phyloP scores from a whole-genome alignment of 1,140 invertebrate species.

The Zophobas atratus region DNA sequence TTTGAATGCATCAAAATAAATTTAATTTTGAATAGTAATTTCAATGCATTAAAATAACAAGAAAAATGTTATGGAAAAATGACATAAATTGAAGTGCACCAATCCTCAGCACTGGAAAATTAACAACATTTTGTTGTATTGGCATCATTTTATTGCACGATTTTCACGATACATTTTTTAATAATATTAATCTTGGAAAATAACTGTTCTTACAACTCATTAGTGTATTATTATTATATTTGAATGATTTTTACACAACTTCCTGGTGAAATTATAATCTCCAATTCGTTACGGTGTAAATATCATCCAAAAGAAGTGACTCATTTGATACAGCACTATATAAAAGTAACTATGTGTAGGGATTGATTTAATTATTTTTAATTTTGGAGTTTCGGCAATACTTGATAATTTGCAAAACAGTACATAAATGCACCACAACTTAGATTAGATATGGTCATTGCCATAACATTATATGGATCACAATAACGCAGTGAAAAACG shows the following conservation, averaged over 20 bases:
- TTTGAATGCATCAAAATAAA: slow-evolving; percentile 62
- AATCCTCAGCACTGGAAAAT: slow-evolving; percentile 68
- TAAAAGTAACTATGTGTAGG: slow-evolving; percentile 35
- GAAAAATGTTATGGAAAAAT: slow-evolving; percentile 64
- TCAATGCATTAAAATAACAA: slow-evolving; percentile 60
- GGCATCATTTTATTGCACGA: slow-evolving; percentile 65
- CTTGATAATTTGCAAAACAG: slow-evolving; percentile 14
- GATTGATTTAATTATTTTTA: slow-evolving; percentile 31
- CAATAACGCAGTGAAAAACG: neutral
- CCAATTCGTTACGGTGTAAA: slow-evolving; percentile 47
- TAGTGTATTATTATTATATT: slow-evolving; percentile 52
- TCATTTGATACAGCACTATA: slow-evolving; percentile 44
- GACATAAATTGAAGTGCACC: slow-evolving; percentile 68
- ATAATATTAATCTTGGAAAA: slow-evolving; percentile 66
- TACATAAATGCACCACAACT: neutral
- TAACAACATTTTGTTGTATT: slow-evolving; percentile 58
- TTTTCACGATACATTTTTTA: slow-evolving; percentile 59
- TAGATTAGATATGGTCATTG: slow-evolving; percentile 11
- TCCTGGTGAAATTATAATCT: neutral
- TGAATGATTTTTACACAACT: slow-evolving; percentile 55
- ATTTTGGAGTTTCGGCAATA: slow-evolving; percentile 43
- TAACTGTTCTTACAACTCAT: slow-evolving; percentile 68
- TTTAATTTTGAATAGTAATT: slow-evolving; percentile 38
- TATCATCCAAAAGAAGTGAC: slow-evolving; percentile 52
- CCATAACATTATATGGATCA: slow-evolving; percentile 2